Base-by-base conservation (phyloP, 1,140 invertebrate species). In the Philotrypesis tridentata region DNA sequence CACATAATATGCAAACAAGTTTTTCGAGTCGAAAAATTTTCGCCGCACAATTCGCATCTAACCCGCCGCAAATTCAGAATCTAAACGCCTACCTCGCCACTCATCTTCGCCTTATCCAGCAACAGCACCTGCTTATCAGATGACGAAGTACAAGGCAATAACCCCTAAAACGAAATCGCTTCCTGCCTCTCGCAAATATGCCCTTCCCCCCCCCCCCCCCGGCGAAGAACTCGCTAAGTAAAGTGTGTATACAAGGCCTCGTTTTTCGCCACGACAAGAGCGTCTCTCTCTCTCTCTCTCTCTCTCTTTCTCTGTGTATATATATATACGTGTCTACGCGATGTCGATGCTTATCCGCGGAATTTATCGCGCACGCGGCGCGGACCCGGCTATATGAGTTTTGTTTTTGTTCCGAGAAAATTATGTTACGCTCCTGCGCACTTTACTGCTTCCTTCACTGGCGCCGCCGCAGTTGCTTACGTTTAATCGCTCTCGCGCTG, bases 271-370 rank as follows among this genome's bases (percentile, higher is more conserved):
- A 2, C 29, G 31, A 31, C 23, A 25, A 37, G 37, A 6, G 31
- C 40, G n/a, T n/a, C n/a, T n/a, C n/a, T n/a, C n/a, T n/a, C n/a
- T n/a, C n/a, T n/a, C n/a, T n/a, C n/a, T n/a, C n/a, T n/a, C n/a
- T n/a, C n/a, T n/a, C n/a, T n/a, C n/a, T n/a, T n/a, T n/a, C n/a
- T n/a, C n/a, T n/a, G n/a, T n/a, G n/a, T n/a, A n/a, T n/a, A n/a
- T n/a, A n/a, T n/a, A n/a, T n/a, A n/a, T n/a, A n/a, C 21, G 31
- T 31, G 14, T 31, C 27, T 72, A 65, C 78, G 67, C 33, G 33
- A 37, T 72, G 78, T 72, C 78, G 78, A 79, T 79, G 71, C 29
- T 79, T 79, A 79, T 79, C 78, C 67, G 25, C 3, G 14, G 14
- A 27, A 79, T 79, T 79, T 79, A 79, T 71, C 77, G 77, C 23